Evolutionary conservation across 2,113 vertebrate species (phyloP).

Genomic region (Thamnophis sirtalis): DNA sequence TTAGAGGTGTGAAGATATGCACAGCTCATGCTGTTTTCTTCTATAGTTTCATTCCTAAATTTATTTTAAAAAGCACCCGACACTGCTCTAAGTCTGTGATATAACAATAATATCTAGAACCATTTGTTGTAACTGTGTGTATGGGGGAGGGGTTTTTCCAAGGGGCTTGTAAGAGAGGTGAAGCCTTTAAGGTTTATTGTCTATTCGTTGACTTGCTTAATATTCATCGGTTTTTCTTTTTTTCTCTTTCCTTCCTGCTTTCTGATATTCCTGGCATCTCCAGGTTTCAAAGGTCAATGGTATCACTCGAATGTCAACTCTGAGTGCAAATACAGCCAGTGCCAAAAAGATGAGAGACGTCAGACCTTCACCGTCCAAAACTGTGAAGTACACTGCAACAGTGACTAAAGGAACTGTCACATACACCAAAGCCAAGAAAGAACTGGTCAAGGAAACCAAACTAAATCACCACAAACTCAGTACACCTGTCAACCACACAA

Average conservation of each 20-base stretch:
- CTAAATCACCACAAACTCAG: slow-evolving; percentile 91
- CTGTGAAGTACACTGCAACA: slow-evolving; percentile 99
- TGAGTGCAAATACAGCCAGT: slow-evolving; percentile 81
- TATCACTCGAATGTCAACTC: slow-evolving; percentile 83
- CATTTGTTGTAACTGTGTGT: not conserved
- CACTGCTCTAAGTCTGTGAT: not conserved
- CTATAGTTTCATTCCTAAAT: not conserved
- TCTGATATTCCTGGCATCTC: slow-evolving; percentile 26
- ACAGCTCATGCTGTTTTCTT: not conserved
- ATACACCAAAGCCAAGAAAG: slow-evolving; percentile 99
- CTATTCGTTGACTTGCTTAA: not conserved
- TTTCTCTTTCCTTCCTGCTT: slow-evolving; percentile 42
- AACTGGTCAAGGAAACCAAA: slow-evolving; percentile 99
- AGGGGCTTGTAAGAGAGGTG: accelerated
- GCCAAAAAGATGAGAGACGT: slow-evolving; percentile 96
- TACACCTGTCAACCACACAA: slow-evolving; percentile 86
- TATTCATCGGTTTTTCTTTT: slow-evolving; percentile 5
- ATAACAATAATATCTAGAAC: not conserved
- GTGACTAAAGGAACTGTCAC: slow-evolving; percentile 99
- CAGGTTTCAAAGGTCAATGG: slow-evolving; percentile 95
- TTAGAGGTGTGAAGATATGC: not conserved
- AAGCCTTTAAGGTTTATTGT: not conserved
- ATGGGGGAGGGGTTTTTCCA: not conserved
- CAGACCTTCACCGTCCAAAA: slow-evolving; percentile 97
- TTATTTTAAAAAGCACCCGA: not conserved